phyloP scores from a whole-genome alignment of 2,113 vertebrate species.

The Phrynocephalus versicolor region DNA sequence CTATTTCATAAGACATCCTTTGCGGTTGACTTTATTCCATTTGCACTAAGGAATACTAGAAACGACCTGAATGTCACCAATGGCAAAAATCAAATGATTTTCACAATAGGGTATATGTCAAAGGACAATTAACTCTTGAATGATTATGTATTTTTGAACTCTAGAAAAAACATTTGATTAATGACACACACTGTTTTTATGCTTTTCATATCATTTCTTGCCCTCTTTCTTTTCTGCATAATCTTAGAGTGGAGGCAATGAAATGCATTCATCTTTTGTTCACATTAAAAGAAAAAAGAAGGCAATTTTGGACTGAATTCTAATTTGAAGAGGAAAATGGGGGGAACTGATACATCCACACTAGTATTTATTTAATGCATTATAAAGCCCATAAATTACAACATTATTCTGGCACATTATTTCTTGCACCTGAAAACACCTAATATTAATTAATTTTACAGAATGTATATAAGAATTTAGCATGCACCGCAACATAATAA shows the following conservation, averaged over 20 bases:
- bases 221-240: background rate
- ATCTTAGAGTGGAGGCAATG: background rate
- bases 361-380: background rate
- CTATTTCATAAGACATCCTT: no score
- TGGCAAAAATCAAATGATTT: background rate
- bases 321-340: background rate
- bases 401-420: background rate
- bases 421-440: background rate
- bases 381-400: background rate
- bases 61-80: no score
- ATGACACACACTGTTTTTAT: background rate
- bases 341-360: background rate
- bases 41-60: no score
- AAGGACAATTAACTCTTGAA: background rate
- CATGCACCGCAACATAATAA: background rate
- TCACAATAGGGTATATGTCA: background rate
- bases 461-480: background rate
- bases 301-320: background rate
- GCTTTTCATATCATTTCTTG: background rate
- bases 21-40: no score
- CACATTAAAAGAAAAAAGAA: accelerated
- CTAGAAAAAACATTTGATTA: background rate
- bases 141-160: background rate
- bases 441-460: background rate
- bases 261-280: background rate